Percentiles rank a stretch among this genome's conserved stretches.
These are phyloP conservation scores for Salminus brasiliensis DNA, from an alignment of 2,113 vertebrate species.

Conservation along the genomic window DNA sequence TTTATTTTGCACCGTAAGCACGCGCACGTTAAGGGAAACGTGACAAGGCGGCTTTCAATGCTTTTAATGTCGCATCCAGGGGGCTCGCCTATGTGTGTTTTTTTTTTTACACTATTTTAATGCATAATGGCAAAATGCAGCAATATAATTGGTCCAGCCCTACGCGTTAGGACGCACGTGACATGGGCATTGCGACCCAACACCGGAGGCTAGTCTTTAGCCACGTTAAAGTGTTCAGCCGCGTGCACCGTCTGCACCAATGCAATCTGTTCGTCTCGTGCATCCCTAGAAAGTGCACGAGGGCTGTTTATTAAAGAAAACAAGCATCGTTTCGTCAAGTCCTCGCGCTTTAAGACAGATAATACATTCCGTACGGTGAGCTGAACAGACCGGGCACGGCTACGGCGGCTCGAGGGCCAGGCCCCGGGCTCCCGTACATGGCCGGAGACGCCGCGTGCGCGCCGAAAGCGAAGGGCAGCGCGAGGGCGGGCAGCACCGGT, in stretches of 20 bases:
- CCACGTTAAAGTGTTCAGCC: too few relatives aligned
- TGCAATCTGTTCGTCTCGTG: too few relatives aligned
- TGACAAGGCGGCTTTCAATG: background rate
- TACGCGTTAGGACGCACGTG: too few relatives aligned
- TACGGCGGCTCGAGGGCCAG: slow-evolving; percentile 73
- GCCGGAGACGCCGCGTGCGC: slow-evolving; percentile 74
- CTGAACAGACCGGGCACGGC: slow-evolving; percentile 80
- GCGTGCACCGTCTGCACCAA: too few relatives aligned
- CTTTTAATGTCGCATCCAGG: background rate
- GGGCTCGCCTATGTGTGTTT: background rate
- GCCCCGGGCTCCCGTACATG: slow-evolving; percentile 66
- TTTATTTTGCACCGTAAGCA: slow-evolving; percentile 1
- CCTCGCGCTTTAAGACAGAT: slow-evolving; percentile 73
- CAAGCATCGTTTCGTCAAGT: background rate
- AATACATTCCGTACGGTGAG: slow-evolving; percentile 84
- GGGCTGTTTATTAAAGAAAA: too few relatives aligned
- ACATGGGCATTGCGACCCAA: too few relatives aligned
- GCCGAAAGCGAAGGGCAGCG: slow-evolving; percentile 79
- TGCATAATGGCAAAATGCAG: background rate
- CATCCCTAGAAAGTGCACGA: too few relatives aligned
- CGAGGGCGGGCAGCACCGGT: slow-evolving; percentile 79
- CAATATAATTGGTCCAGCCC: background rate
- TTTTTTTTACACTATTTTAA: background rate
- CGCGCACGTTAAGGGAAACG: background rate
- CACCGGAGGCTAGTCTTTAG: too few relatives aligned